Base-by-base conservation (phyloP, 2,113 vertebrate species). In the Hemiprocne comata region DNA sequence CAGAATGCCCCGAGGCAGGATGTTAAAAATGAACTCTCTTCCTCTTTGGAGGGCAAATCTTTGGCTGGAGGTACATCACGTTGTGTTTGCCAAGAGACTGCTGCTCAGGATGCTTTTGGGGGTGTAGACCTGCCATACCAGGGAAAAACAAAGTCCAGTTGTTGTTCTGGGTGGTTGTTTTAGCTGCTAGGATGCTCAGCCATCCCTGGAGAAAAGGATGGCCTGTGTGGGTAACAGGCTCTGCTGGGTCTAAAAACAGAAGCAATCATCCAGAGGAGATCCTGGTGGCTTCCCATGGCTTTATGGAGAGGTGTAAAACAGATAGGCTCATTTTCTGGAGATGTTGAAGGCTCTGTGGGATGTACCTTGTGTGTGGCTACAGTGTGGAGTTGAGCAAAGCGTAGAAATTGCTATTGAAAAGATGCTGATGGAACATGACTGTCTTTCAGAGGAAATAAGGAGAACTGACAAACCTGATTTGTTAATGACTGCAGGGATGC, bases 291-390 rank as follows among this genome's bases (percentile, higher is more conserved):
- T 65, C 62, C 54, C 1, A 0, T 23, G 50, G 46, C 50, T 62
- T 38, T 53, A 8, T 3, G 42, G 67, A 42, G 42, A 64, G 42
- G 13, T 5, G 14, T 21, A 15, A 51, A 54, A 1, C 11, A 17
- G 36, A 31, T 2, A 1, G 0, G 5, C 21, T 70, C 2, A 0
- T 46, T 70, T 61, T 72, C 17, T 36, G 36, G 42, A 10, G 26
- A 12, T 40, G 25, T 10, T 2, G 0, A 9, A 65, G n/a, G 31
- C n/a, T 69, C 24, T 73, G 33, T 40, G 16, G 71, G 40, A 29
- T 14, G 44, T 28, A 11, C 48, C 28, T 26, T 13, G 16, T 2
- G 4, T 48, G 40, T 36, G 42, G 48, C 34, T 57, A 12, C 29
- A 26, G 33, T 0, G 0, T 6, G 46, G 28, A 48, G 64, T 7